Conservation (phyloP, 2,113 vertebrate species). For the Antechinus flavipes region DNA sequence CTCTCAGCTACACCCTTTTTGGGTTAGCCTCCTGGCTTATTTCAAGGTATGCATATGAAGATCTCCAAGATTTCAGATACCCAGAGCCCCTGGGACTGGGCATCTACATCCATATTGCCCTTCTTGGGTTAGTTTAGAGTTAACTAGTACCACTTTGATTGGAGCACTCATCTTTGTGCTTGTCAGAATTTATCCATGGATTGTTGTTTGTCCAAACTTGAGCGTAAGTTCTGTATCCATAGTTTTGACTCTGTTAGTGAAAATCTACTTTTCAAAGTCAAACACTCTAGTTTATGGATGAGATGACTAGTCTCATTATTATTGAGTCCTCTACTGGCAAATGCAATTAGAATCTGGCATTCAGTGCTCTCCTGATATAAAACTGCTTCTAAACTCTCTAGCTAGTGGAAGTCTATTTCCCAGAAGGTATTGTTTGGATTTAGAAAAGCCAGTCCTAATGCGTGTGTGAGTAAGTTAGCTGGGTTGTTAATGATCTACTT, state of each 20-base stretch:
- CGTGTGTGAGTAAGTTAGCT: background rate
- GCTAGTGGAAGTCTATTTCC: background rate
- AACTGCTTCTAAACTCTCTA: background rate
- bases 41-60: background rate
- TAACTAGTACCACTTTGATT: background rate
- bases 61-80: background rate
- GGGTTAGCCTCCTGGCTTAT: background rate
- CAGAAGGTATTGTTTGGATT: background rate
- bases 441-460: background rate
- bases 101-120: background rate
- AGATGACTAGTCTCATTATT: background rate
- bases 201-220: background rate
- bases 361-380: background rate
- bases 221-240: background rate
- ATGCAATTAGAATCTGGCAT: background rate
- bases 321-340: background rate
- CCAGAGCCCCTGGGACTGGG: background rate
- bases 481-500: background rate
- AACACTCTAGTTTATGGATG: background rate
- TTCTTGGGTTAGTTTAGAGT: background rate
- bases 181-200: background rate
- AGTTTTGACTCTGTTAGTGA: background rate
- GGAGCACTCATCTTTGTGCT: background rate
- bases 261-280: background rate
- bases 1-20: background rate